Base-by-base conservation (phyloP, 2,113 vertebrate species). In the Plectropomus leopardus region DNA sequence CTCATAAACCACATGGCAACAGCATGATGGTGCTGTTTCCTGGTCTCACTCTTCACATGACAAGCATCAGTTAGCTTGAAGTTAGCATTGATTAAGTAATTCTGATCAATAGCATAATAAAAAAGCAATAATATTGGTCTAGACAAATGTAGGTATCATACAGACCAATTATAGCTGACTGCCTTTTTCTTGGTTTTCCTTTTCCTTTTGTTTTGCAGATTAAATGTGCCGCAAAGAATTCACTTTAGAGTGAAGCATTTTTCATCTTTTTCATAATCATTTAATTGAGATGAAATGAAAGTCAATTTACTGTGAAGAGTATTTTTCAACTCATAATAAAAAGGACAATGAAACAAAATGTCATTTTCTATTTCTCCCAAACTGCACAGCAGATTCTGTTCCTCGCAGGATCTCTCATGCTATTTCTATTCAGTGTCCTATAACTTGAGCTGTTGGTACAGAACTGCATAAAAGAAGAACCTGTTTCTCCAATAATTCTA, bases 201-300 rank as follows among this genome's bases (percentile, higher is more conserved):
- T 63, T 51, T 44, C 14, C 48, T 51, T 85, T 77, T 81, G 60
- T 61, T 48, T 55, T 32, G 36, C 77, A 24, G 55, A 48, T 67
- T 15, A 57, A 86, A 63, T 73, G 68, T 23, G 54, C 23, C n/a
- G 24, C 26, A 48, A 47, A 69, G 21, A 72, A 60, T 72, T 42
- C 30, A 19, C 57, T 68, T 72, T 1, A 30, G 1, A 11, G 23
- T 9, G 34, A 71, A 6, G 21, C 55, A 23, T 68, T 58, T 32
- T 34, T 67, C 45, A 65, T 23, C 36, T 40, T 47, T 78, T 60
- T 76, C 10, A 9, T 42, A 32, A 59, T 74, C n/a, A 8, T 76
- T 70, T 80, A 69, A 85, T 80, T 59, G 58, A 64, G 65, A 47
- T 55, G 42, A 67, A 80, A 70, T 73, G 4, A 76, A 36, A 73